Evolutionary conservation across 2,888 invertebrate species (phyloP).

Genomic region (Nineta flava): DNA sequence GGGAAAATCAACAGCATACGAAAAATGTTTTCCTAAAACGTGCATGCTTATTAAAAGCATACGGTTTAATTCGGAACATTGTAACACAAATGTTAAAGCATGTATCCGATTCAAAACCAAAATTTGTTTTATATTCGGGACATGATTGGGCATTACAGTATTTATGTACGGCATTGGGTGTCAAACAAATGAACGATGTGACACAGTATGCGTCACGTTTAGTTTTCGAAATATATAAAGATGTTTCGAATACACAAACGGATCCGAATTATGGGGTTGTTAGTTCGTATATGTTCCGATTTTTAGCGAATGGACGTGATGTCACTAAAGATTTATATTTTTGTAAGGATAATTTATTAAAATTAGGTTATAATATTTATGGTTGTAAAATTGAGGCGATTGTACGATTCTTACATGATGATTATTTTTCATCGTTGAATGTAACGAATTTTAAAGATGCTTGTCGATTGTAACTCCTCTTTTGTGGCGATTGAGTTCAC

Average conservation of each 20-base stretch:
- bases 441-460: constrained; percentile 83
- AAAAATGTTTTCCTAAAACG: constrained; percentile 39
- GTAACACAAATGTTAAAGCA: constrained; percentile 67
- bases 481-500: no score
- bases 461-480: constrained; percentile 26
- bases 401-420: constrained; percentile 72
- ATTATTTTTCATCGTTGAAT: constrained; percentile 69
- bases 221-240: constrained; percentile 75
- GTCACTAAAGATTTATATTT: constrained; percentile 68
- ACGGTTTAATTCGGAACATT: constrained; percentile 69
- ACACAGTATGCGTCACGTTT: constrained; percentile 78
- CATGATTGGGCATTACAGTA: constrained; percentile 86
- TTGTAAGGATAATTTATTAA: constrained; percentile 47
- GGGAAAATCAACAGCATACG: constrained; percentile 52
- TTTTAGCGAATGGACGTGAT: constrained; percentile 75
- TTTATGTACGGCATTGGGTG: constrained; percentile 62
- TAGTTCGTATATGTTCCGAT: constrained; percentile 62
- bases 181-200: constrained; percentile 44
- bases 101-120: constrained; percentile 58
- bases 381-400: constrained; percentile 78
- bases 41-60: constrained; percentile 56
- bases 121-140: constrained; percentile 49
- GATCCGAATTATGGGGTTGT: constrained; percentile 27
- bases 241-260: constrained; percentile 30
- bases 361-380: constrained; percentile 34